Base-by-base conservation (phyloP, 2,888 invertebrate species). In the Cybosia mesomella region DNA sequence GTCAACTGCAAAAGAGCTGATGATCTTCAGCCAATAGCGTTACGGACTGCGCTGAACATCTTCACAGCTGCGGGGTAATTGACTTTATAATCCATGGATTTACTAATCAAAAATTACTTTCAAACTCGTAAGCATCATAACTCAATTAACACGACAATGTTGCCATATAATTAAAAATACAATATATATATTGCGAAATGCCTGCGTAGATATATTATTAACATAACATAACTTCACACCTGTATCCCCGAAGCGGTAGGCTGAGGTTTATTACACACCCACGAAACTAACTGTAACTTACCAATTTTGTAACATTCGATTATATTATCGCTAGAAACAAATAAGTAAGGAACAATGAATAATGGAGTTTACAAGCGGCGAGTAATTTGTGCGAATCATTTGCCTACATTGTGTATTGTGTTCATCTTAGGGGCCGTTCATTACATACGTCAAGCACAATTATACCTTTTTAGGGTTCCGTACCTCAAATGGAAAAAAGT, bases 341-440 rank as follows among this genome's bases (percentile, higher is more conserved):
- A 63, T 77, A 71, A 59, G 74, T 77, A 77, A 21, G 53, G 53
- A 67, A 80, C 77, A 80, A 80, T 77, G 77, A 58, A 77, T 80
- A 77, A 73, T 69, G 22, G 66, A 58, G 22, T 22, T 24, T 36
- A 60, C 43, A 62, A n/a, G 64, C 62, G 59, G 39, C 28, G 24
- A 53, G 22, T 74, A 80, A 77, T 77, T 77, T 77, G 75, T 80
- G 81, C 59, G 78, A 80, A 77, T 67, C 65, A 67, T 67, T 70
- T 57, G 57, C 39, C 28, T 18, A 71, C 24, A 71, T 77, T 74
- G 75, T 77, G 43, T 13, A 59, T 53, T 66, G 59, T 49, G 57
- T 57, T 49, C 28, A 9, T 36, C 11, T 61, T 61, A 49, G 49
- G 49, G 49, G 8, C 0, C 0, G n/a, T 0, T 49, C 49, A 49